A percentile compares a stretch with the other conserved stretches of the same genome.
These are phyloP conservation scores for Formica aserva DNA, from an alignment of 2,888 invertebrate genomes.

Conservation along the genomic window DNA sequence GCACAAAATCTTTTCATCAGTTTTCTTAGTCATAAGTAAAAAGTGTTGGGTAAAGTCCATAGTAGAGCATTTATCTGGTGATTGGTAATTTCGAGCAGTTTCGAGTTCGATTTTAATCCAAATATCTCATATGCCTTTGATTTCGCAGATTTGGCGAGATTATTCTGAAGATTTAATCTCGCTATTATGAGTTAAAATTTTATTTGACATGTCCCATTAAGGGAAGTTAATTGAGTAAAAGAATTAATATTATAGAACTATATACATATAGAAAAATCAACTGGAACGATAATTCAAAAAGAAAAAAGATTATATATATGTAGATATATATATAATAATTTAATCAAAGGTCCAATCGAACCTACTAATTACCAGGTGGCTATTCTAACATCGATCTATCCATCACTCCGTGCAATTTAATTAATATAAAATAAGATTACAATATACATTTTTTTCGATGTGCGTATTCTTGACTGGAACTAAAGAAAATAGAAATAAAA, in stretches of 20 bases:
- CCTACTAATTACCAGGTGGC: not conserved
- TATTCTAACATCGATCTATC: not conserved
- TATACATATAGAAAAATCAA: not conserved
- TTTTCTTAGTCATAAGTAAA: not conserved
- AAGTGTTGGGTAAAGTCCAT: not conserved
- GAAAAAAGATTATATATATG: not conserved
- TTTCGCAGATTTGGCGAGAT: not conserved
- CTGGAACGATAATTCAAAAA: not conserved
- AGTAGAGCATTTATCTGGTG: not conserved
- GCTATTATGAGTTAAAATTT: not conserved
- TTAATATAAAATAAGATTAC: conserved; percentile 15
- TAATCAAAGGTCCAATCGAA: not conserved
- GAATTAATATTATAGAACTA: no score
- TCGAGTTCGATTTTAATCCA: not conserved
- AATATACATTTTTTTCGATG: conserved; percentile 27
- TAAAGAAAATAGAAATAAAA: conserved; percentile 19
- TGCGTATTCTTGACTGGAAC: conserved; percentile 27
- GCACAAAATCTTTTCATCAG: not conserved
- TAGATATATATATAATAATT: not conserved
- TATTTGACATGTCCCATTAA: not conserved
- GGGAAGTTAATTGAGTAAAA: not conserved
- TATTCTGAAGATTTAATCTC: not conserved
- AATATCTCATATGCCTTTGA: not conserved
- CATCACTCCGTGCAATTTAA: conserved; percentile 17
- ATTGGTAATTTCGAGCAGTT: not conserved